Evolutionary conservation across 2,113 vertebrate genomes (phyloP).

Genomic region (Ursus arctos): DNA sequence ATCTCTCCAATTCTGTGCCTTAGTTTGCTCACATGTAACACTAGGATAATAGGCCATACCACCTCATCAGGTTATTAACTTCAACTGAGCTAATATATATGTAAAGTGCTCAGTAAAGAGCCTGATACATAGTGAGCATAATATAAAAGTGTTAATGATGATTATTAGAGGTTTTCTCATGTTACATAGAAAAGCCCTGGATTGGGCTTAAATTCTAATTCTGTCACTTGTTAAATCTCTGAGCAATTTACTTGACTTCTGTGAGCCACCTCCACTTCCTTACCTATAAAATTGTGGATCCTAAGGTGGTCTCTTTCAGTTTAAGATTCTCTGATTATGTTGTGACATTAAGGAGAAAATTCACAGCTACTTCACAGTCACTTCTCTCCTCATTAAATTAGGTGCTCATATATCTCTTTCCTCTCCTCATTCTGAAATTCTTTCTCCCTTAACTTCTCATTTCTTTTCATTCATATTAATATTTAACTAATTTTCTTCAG

Average conservation of each 20-base stretch:
- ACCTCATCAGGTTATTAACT: background rate
- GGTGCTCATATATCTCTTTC: background rate
- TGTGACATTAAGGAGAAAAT: constrained; percentile 2
- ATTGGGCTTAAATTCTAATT: background rate
- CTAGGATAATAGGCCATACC: background rate
- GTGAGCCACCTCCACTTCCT: background rate
- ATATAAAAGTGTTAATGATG: background rate
- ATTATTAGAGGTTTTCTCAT: background rate
- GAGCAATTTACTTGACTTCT: background rate
- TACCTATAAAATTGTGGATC: background rate
- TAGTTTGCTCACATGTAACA: background rate
- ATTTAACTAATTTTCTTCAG: constrained; percentile 33
- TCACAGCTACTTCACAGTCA: background rate
- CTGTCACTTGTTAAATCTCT: background rate
- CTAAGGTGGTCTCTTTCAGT: background rate
- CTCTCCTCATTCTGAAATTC: background rate
- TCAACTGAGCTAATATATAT: background rate
- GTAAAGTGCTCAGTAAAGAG: background rate
- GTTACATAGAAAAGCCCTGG: background rate
- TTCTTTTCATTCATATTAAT: constrained; percentile 55
- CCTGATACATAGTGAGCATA: background rate
- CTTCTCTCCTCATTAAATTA: background rate
- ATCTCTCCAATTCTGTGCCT: background rate
- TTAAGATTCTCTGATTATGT: background rate
- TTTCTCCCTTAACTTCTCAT: background rate